Percentiles rank a stretch among this genome's conserved stretches.
These are phyloP conservation scores for Cartodere bifasciata DNA, from an alignment of 2,888 invertebrate genomes.

Conservation along the genomic window DNA sequence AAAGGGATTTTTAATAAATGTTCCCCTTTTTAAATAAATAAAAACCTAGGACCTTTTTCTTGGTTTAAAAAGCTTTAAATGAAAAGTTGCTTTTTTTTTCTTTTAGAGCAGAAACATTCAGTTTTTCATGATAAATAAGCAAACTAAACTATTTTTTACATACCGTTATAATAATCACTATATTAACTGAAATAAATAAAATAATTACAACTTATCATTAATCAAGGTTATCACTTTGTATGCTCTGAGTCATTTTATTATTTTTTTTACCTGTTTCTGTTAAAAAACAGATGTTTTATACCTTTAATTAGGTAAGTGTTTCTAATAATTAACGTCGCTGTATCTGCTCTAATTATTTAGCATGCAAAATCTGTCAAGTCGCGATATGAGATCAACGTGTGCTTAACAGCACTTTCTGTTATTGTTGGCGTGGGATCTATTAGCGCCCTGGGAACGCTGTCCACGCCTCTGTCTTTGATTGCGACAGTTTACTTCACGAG, in stretches of 20 bases:
- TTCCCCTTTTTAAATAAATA: conserved; percentile 19
- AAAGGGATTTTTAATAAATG: conserved; percentile 31
- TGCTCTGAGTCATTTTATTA: conserved; percentile 1
- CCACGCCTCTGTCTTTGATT: conserved; percentile 36
- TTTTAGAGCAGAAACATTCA: too few relatives aligned
- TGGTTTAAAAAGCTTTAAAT: too few relatives aligned
- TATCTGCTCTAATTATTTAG: too few relatives aligned
- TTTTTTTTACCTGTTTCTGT: background rate
- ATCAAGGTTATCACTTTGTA: background rate
- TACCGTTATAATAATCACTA: too few relatives aligned
- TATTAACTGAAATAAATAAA: background rate
- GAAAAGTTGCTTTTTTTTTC: too few relatives aligned
- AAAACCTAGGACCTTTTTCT: too few relatives aligned
- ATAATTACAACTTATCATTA: background rate
- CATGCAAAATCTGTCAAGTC: too few relatives aligned
- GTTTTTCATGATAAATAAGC: too few relatives aligned
- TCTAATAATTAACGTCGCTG: too few relatives aligned
- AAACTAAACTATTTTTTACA: too few relatives aligned
- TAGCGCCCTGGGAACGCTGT: conserved; percentile 35
- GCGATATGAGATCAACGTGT: conserved; percentile 27
- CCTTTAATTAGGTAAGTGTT: too few relatives aligned
- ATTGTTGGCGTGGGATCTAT: conserved; percentile 38
- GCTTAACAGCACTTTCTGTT: conserved; percentile 42
- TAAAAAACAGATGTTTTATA: too few relatives aligned
- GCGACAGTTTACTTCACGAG: conserved; percentile 38